These are phyloP conservation scores for Amblyornis subalaris DNA, from an alignment of 2,113 vertebrate genomes.

Conservation along the genomic window DNA sequence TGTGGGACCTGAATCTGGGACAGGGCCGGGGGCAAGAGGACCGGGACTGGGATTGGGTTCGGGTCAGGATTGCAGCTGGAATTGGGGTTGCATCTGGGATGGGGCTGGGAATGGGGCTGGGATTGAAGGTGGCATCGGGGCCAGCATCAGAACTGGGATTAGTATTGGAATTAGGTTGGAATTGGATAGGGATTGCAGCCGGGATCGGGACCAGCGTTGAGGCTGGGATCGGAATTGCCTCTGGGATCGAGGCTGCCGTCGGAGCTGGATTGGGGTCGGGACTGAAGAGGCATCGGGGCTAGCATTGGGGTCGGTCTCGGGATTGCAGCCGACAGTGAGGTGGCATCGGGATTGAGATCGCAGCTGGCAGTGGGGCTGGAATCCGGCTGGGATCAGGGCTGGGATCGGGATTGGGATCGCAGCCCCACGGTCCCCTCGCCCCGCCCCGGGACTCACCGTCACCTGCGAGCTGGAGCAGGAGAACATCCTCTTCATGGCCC, in stretches of 20 bases:
- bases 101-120: neutral
- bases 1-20: neutral
- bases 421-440: fast-evolving
- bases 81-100: neutral
- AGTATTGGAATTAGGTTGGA: neutral
- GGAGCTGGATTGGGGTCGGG: neutral
- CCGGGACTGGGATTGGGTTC: neutral
- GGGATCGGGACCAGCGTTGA: neutral
- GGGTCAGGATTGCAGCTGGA: neutral
- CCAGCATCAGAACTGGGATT: neutral
- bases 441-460: slow-evolving; percentile 60
- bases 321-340: too few species aligned
- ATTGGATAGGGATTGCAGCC: neutral
- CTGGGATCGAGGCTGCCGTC: neutral
- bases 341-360: neutral
- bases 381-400: too few species aligned
- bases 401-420: fast-evolving
- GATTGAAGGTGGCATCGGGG: neutral
- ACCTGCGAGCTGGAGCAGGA: slow-evolving; percentile 75
- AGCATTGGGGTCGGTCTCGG: neutral
- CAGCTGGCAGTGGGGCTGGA: neutral
- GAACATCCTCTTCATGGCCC: slow-evolving; percentile 72
- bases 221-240: neutral
- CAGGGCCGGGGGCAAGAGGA: neutral
- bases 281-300: neutral